Evolutionary conservation across 2,113 vertebrate species (phyloP).

Genomic region (Cheilinus undulatus): DNA sequence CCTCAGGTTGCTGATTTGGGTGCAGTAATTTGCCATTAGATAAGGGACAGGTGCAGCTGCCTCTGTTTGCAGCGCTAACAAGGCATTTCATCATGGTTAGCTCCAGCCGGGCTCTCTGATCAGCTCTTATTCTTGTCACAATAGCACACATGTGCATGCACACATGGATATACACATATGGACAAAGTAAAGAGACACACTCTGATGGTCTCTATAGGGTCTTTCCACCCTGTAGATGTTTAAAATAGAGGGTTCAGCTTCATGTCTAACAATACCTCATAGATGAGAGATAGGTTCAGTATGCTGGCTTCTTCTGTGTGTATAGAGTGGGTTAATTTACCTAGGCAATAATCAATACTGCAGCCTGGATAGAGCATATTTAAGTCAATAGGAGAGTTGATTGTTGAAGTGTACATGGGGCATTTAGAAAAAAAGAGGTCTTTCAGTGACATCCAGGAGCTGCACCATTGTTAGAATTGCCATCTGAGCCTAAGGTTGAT

Average conservation of each 20-base stretch:
- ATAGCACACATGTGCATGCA: conserved; percentile 20
- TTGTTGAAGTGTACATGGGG: too few relatives aligned
- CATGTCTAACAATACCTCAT: not conserved
- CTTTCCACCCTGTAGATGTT: not conserved
- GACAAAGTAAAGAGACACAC: not conserved
- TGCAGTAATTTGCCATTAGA: conserved; percentile 85
- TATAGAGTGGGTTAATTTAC: too few relatives aligned
- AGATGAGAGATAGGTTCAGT: not conserved
- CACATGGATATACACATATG: conserved; percentile 3
- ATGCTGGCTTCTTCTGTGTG: not conserved
- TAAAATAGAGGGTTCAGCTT: conserved; percentile 3
- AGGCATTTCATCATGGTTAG: conserved; percentile 83
- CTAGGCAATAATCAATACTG: not conserved
- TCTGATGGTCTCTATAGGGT: not conserved
- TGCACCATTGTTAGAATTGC: too few relatives aligned
- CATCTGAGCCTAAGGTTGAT: too few relatives aligned
- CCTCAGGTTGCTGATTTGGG: conserved; percentile 82
- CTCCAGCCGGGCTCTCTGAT: conserved; percentile 68
- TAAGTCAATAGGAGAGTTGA: too few relatives aligned
- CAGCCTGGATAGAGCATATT: too few relatives aligned
- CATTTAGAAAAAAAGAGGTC: too few relatives aligned
- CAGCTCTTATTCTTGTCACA: conserved; percentile 71
- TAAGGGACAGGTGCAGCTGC: conserved; percentile 82
- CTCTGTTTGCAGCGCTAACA: conserved; percentile 76
- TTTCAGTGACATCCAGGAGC: too few relatives aligned